Base-by-base conservation (phyloP, 1,140 invertebrate genomes). In the Danaus melanippus region DNA sequence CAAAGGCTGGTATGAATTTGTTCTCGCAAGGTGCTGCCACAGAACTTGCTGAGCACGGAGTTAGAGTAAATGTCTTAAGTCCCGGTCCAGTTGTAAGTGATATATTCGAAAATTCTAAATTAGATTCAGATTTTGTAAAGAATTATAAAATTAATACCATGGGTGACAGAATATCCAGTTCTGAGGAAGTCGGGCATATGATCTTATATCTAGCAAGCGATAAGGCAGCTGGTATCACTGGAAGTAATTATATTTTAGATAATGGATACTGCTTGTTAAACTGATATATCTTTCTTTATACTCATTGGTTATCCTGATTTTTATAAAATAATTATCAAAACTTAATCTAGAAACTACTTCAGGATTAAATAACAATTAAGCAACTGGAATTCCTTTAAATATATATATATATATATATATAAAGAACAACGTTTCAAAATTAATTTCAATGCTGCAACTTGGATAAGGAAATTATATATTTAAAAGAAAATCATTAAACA, bases 181-280 rank as follows among this genome's bases (percentile, higher is more conserved):
- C 73, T 0, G 60, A 67, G 41, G 69, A 73, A 50, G 61, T 76
- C n/a, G 68, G 46, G 17, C 59, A 69, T 51, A 45, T 76, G 10
- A 64, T 68, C 10, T 12, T 67, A 9, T 72, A 43, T 40, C 8
- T 73, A 10, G 66, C 66, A 0, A 65, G 70, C 56, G 69, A 73
- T 43, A 69, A 71, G 15, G 66, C 73, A 6, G 58, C 44, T 8
- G 62, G 60, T 39, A 62, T 75, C 0, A 75, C 69, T 12, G 72
- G 71, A 1, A 62, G 65, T 0, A 47, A 65, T 9, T 74, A 59
- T 39, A 48, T 67, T 0, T 46, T 54, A 42, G 74, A 76, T 42
- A 74, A 69, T 53, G 58, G 49, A 15, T 15, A 15, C 3, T 15
- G 15, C 15, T 15, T 15, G 3, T 15, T 15, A 15, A 15, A 15